Conservation (phyloP, 2,797 vertebrate genomes). For the Tadarida brasiliensis region DNA sequence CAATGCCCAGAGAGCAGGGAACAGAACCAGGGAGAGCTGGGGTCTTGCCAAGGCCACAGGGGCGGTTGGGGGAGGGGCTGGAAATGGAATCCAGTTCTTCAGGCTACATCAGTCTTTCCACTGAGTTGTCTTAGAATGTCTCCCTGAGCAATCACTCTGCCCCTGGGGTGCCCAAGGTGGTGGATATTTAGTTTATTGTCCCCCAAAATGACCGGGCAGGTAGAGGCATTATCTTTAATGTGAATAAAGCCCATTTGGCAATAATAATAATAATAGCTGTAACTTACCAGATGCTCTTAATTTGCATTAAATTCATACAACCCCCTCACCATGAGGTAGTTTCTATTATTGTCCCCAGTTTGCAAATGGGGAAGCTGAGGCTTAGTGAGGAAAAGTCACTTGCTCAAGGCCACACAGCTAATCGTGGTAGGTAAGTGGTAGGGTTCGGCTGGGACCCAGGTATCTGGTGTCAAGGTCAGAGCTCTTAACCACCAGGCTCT, state of each 20-base stretch:
- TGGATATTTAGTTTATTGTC: neutral
- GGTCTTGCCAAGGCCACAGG: accelerated
- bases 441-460: neutral
- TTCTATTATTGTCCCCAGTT: neutral
- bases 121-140: neutral
- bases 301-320: neutral
- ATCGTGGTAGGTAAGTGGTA: neutral
- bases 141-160: neutral
- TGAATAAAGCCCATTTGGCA: neutral
- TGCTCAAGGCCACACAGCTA: neutral
- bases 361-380: neutral
- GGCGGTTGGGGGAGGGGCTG: neutral
- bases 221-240: neutral
- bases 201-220: neutral
- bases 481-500: neutral
- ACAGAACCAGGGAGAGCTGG: accelerated
- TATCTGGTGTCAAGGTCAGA: neutral
- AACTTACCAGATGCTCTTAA: neutral
- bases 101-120: accelerated
- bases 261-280: neutral
- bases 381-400: neutral
- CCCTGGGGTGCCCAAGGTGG: neutral
- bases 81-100: neutral
- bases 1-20: neutral
- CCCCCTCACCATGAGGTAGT: no score